Conservation (phyloP, 2,888 invertebrate species). For the Rhynchonema sp. region DNA sequence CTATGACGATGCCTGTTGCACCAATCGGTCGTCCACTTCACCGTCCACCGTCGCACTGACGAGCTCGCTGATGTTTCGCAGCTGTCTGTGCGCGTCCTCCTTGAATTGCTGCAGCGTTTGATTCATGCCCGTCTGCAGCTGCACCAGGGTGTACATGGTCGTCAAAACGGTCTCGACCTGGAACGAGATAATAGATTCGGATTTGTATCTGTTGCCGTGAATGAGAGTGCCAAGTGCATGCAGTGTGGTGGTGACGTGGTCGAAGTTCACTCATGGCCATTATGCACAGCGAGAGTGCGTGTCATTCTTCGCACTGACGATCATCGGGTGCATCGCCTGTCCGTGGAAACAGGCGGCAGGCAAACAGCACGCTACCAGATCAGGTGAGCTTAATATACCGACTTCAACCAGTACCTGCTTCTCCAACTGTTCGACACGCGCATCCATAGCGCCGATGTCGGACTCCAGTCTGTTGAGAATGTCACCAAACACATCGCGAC, state of each 20-base stretch:
- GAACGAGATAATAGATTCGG: background rate
- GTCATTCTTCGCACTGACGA: too few species aligned
- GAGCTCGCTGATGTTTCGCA: background rate
- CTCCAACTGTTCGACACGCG: constrained; percentile 19
- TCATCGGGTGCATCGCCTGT: too few species aligned
- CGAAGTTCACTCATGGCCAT: too few species aligned
- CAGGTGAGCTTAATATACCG: background rate
- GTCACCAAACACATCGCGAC: too few species aligned
- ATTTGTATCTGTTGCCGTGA: too few species aligned
- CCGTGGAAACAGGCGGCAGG: too few species aligned
- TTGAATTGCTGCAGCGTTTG: constrained; percentile 15
- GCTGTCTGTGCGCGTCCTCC: constrained; percentile 8
- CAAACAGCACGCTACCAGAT: background rate
- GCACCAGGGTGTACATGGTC: constrained; percentile 14
- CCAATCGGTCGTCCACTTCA: background rate
- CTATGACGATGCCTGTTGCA: background rate
- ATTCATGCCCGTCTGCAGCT: constrained; percentile 24
- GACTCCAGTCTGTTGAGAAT: too few species aligned
- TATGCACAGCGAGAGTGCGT: too few species aligned
- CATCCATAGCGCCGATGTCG: constrained; percentile 14
- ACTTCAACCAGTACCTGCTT: constrained; percentile 18
- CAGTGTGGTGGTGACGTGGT: too few species aligned
- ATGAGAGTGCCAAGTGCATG: too few species aligned
- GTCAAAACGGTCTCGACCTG: constrained; percentile 5
- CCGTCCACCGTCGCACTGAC: background rate